Base-by-base conservation (phyloP, 2,797 vertebrate genomes). In the Macrochelys suwanniensis region DNA sequence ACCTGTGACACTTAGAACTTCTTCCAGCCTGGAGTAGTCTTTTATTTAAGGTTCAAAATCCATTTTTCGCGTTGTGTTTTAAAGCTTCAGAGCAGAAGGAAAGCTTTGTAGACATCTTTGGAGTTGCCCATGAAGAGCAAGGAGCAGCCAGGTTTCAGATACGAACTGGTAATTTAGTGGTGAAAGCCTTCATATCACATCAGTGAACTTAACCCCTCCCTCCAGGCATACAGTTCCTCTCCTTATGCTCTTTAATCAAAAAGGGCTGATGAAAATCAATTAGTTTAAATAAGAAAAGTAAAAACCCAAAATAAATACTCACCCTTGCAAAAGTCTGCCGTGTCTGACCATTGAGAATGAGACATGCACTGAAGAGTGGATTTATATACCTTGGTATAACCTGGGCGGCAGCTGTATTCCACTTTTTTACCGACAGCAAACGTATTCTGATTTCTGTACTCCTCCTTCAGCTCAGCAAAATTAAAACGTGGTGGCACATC, bases 381-480 rank as follows among this genome's bases (percentile, higher is more conserved):
- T 0, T 0, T 0, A 50, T 50, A 50, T 0, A 1, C 49, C 1
- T 3, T 96, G 3, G 0, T 0, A 0, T 90, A 97, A 2, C 97
- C 97, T 0, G 97, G 94, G 1, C 96, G 77, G 0, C 97, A 97
- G 10, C 2, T 0, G 0, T 96, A 96, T 0, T 85, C 50, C 47
- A 94, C 68, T 12, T 0, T 0, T 0, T 6, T 1, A 1, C 0
- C 3, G 0, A 0, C 0, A 31, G 1, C 0, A 13, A 95, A 96
- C 0, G 0, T 0, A 25, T 0, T 1, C 0, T 0, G 0, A 5
- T 1, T 5, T 0, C 0, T 7, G 61, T 57, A 5, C 0, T 0
- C 0, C 53, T 81, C 19, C 49, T 9, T 87, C 42, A 56, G 96
- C 25, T 92, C 87, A 13, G 96, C 96, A 0, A 71, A 54, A 0